Percentiles rank a stretch among this genome's conserved stretches.
These are phyloP conservation scores for Chanos chanos DNA, from an alignment of 2,797 vertebrate genomes.

Conservation along the genomic window DNA sequence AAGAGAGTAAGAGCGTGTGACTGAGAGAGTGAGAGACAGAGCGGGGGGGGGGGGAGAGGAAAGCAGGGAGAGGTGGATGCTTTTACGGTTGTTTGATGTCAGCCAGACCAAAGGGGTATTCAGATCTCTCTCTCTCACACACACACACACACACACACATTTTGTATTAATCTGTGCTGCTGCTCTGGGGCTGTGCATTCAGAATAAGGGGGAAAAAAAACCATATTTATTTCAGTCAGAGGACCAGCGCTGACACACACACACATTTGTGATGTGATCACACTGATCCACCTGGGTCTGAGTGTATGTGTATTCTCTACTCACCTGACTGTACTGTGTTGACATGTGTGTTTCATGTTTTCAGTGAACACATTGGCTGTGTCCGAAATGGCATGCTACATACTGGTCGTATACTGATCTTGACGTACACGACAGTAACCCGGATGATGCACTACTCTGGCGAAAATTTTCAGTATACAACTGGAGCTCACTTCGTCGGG, in stretches of 20 bases:
- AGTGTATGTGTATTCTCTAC: not conserved
- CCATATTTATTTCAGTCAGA: slow-evolving; percentile 6
- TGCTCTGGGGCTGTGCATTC: slow-evolving; percentile 9
- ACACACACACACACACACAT: slow-evolving; percentile 5
- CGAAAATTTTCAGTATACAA: no score
- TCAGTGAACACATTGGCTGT: no score
- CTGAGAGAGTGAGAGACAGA: not conserved
- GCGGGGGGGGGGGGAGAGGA: not conserved
- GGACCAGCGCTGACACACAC: not conserved
- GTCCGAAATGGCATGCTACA: no score
- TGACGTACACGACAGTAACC: no score
- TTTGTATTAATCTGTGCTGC: slow-evolving; percentile 7
- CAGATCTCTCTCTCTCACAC: not conserved
- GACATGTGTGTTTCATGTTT: not conserved
- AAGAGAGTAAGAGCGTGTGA: not conserved
- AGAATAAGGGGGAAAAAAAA: slow-evolving; percentile 13
- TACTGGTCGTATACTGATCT: no score
- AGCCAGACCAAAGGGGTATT: slow-evolving; percentile 26
- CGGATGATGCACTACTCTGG: no score
- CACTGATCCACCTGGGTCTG: not conserved
- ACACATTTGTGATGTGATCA: slow-evolving; percentile 3
- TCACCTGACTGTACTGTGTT: not conserved
- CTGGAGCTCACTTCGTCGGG: no score
- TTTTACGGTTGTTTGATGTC: slow-evolving; percentile 39
- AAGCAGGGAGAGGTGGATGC: slow-evolving; percentile 13